Base-by-base conservation (phyloP, 2,113 vertebrate species). In the Chloropsis cyanopogon region DNA sequence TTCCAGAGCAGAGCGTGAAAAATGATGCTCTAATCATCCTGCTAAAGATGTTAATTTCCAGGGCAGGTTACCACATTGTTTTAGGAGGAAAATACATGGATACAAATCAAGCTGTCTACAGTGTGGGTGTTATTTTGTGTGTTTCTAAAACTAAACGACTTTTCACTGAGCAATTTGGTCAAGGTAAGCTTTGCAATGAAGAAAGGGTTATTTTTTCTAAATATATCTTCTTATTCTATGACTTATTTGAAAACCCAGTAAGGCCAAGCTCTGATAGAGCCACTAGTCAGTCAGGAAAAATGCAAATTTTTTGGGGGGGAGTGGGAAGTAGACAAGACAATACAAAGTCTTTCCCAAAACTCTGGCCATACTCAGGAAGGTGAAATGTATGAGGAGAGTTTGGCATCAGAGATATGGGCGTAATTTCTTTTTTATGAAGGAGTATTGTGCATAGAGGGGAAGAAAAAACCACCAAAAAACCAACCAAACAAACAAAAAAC, bases 261-360 rank as follows among this genome's bases (percentile, higher is more conserved):
- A 73, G 46, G 35, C 22, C 53, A 31, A 64, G 16, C 11, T 88
- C 21, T 56, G 41, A 33, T 75, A 63, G 35, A 63, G 44, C 9
- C 52, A 59, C n/a, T 49, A 57, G 28, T 63, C 39, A 79, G 28
- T 31, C 25, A 52, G 37, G 15, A 78, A 84, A 77, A 78, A 56
- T 46, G 20, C 7, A 41, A n/a, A 8, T 41, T 63, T 63, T 35
- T 60, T 33, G 7, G 0, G 0, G 0, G 37, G 7, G 11, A 60
- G 10, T 41, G 29, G 24, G 28, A 82, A 41, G 11, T 18, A 56
- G 18, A 52, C 46, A 28, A 44, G 70, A 52, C 15, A 28, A 29
- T 37, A 59, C 7, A 35, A 89, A 59, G 8, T 4, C 29, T 84
- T 73, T 85, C 16, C 50, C 56, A 39, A 68, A 90, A 92, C 15